These are phyloP conservation scores for Adela reaumurella DNA, from an alignment of 2,888 invertebrate genomes.

Conservation along the genomic window DNA sequence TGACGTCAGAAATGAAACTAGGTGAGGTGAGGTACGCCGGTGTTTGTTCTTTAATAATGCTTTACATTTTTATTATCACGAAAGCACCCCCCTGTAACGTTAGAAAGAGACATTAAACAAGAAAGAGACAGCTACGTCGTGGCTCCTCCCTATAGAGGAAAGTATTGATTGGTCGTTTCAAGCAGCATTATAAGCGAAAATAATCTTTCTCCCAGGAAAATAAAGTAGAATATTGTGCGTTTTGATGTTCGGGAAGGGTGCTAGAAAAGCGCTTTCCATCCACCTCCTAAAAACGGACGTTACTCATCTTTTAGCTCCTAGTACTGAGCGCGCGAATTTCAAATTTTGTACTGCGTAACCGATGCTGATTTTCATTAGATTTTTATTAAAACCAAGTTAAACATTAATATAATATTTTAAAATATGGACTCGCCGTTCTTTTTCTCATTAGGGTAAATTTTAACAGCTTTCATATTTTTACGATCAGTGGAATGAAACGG, in stretches of 20 bases:
- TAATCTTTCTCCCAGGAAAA: not conserved
- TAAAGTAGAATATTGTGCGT: not conserved
- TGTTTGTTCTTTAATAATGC: no score
- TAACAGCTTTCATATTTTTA: no score
- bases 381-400: no score
- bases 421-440: no score
- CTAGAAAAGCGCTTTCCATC: not conserved
- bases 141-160: not conserved
- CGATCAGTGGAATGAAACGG: not conserved
- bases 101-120: not conserved
- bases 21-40: no score
- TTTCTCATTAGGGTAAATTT: no score
- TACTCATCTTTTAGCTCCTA: not conserved
- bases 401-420: no score
- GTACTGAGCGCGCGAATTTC: not conserved
- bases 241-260: not conserved
- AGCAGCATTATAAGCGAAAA: not conserved
- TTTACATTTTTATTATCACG: not conserved
- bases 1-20: no score
- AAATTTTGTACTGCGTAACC: not conserved
- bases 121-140: not conserved
- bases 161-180: not conserved
- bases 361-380: no score
- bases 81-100: not conserved
- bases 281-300: not conserved